Evolutionary conservation across 2,888 invertebrate genomes (phyloP), one percentile per base, ranked within the genome.

Genomic region (Leptinotarsa juncta): DNA sequence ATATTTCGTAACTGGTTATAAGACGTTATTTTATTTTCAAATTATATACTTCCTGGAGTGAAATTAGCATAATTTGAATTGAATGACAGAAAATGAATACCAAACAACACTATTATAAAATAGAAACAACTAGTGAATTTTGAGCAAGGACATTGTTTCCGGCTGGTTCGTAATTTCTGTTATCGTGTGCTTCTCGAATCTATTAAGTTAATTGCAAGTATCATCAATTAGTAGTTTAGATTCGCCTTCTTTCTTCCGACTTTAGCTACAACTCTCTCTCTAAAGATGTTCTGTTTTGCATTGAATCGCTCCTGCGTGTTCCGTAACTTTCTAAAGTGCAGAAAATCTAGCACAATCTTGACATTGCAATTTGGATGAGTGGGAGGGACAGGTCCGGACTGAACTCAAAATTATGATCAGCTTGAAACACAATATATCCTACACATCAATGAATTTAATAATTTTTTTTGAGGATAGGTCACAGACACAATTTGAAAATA

Each of bases 81-180:
- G 42, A 42, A 42, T 42, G 10, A 42, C 42, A 10, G 0, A 42
- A 42, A 42, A 42, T 42, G 42, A 42, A 42, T 42, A 42, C 42
- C 10, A 42, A 42, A 42, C 42, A 10, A 42, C 3, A 49, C 55
- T 65, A 69, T 68, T 65, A 53, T 65, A 23, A 48, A 55, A 42
- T 3, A 42, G 42, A 42, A 42, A 42, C 42, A 66, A 62, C n/a
- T 15, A 2, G 32, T 16, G n/a, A 62, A 62, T 62, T 76, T 78
- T 67, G 75, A 80, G 80, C 80, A 82, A 80, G 81, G 82, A 78
- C 82, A 75, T 50, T 23, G 74, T 79, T 80, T 82, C 75, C 80
- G 79, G 79, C 79, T 77, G 78, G 79, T 78, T 69, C 55, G 18
- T 67, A 60, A 60, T 65, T 65, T 71, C 51, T 66, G 57, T 73